A percentile compares a stretch with the other conserved stretches of the same genome.
Evolutionary conservation across 2,797 vertebrate genomes (phyloP).

Genomic region (Streptopelia turtur): DNA sequence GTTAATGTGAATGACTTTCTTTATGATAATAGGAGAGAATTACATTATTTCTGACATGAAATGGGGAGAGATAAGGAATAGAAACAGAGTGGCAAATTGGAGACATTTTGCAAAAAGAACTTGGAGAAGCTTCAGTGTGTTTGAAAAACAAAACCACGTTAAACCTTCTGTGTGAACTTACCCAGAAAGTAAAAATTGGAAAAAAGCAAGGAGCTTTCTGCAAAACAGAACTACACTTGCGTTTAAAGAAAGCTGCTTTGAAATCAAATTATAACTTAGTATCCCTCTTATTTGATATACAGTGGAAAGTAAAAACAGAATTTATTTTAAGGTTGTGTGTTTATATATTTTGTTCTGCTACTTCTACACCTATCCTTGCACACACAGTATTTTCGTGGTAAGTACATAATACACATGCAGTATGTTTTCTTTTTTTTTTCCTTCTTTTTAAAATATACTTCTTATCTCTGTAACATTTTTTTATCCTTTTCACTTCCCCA

Average conservation of each 20-base stretch:
- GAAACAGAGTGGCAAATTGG: not conserved
- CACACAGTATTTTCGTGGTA: not conserved
- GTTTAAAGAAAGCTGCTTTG: not conserved
- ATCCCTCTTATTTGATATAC: not conserved
- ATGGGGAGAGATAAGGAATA: not conserved
- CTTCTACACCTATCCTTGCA: not conserved
- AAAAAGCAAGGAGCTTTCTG: not conserved
- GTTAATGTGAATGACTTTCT: not conserved
- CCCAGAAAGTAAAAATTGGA: not conserved
- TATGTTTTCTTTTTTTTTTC: not conserved
- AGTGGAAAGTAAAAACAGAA: not conserved
- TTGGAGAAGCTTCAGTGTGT: not conserved
- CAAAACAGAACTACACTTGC: not conserved
- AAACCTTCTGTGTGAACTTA: not conserved
- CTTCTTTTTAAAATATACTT: not conserved
- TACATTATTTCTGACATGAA: not conserved
- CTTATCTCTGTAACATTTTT: not conserved
- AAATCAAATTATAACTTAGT: not conserved
- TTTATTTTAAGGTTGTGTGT: not conserved
- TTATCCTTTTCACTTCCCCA: not conserved
- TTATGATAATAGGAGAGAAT: not conserved
- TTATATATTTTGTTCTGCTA: not conserved
- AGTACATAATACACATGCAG: rapidly evolving
- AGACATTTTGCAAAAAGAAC: not conserved
- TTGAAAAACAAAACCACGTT: not conserved